phyloP scores from a whole-genome alignment of 2,113 vertebrate species.

The Hyperopisus bebe region DNA sequence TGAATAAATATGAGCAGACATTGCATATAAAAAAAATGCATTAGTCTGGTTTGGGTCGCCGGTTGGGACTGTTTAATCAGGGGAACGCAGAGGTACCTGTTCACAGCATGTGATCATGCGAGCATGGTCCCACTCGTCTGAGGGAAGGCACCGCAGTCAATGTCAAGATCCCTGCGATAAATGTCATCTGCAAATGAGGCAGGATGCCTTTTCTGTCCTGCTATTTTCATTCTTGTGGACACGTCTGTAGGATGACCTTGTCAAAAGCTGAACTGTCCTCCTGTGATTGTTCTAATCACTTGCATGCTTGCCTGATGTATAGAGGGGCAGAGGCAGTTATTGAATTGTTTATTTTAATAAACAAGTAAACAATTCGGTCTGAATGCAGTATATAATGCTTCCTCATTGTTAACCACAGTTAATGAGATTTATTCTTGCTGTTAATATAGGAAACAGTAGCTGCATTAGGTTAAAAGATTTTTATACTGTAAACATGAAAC shows the following conservation, averaged over 20 bases:
- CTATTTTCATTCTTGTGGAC: neutral
- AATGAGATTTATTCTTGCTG: neutral
- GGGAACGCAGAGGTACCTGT: neutral
- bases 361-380: neutral
- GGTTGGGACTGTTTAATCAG: neutral
- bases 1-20: neutral
- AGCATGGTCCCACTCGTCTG: neutral
- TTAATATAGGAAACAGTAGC: neutral
- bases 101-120: neutral
- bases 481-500: neutral
- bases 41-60: neutral
- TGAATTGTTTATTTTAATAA: neutral
- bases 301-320: neutral
- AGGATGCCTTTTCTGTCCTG: neutral
- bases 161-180: neutral
- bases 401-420: neutral
- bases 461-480: neutral
- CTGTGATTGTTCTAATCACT: neutral
- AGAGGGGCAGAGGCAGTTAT: neutral
- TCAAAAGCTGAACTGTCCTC: neutral
- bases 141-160: neutral
- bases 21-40: neutral
- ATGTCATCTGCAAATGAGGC: neutral
- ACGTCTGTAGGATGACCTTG: neutral
- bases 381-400: neutral